phyloP scores from a whole-genome alignment of 2,797 vertebrate genomes.

The Gymnodraco acuticeps region DNA sequence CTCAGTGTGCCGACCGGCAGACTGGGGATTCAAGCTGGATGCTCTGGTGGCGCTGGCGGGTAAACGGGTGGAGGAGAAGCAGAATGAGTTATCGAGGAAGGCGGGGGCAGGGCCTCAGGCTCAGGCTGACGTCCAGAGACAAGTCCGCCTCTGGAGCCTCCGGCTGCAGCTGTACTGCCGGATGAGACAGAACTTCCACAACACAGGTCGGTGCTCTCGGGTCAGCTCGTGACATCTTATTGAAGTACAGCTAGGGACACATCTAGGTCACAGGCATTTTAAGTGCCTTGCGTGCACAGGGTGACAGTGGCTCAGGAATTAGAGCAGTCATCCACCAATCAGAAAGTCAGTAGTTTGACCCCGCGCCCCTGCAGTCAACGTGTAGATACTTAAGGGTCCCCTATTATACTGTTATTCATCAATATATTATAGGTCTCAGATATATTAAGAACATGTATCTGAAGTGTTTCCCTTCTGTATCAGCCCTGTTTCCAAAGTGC shows the following conservation, averaged over 20 bases:
- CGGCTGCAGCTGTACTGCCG: constrained; percentile 82
- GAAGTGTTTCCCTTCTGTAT: too few relatives aligned
- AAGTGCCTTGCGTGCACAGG: not conserved
- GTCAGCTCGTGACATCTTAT: too few relatives aligned
- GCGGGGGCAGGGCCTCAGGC: constrained; percentile 66
- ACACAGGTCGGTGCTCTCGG: constrained; percentile 74
- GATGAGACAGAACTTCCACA: constrained; percentile 84
- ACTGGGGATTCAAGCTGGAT: constrained; percentile 83
- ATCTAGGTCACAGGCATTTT: constrained; percentile 3
- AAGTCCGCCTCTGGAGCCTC: constrained; percentile 81
- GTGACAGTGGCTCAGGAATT: too few relatives aligned
- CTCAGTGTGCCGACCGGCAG: constrained; percentile 74
- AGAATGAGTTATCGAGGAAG: constrained; percentile 68
- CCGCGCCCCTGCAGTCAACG: too few relatives aligned
- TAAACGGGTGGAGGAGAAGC: constrained; percentile 75
- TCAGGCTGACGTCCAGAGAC: constrained; percentile 75
- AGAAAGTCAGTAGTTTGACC: too few relatives aligned
- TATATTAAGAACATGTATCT: too few relatives aligned
- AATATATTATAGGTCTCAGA: too few relatives aligned
- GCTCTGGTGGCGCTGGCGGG: constrained; percentile 77
- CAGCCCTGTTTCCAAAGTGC: too few relatives aligned
- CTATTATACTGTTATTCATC: too few relatives aligned
- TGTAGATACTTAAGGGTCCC: too few relatives aligned
- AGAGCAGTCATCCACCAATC: too few relatives aligned
- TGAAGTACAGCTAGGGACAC: too few relatives aligned